Evolutionary conservation across 1,140 invertebrate genomes (phyloP), one percentile per base, ranked within the genome.

Genomic region (Pachyrhynchus sulphureomaculatus): DNA sequence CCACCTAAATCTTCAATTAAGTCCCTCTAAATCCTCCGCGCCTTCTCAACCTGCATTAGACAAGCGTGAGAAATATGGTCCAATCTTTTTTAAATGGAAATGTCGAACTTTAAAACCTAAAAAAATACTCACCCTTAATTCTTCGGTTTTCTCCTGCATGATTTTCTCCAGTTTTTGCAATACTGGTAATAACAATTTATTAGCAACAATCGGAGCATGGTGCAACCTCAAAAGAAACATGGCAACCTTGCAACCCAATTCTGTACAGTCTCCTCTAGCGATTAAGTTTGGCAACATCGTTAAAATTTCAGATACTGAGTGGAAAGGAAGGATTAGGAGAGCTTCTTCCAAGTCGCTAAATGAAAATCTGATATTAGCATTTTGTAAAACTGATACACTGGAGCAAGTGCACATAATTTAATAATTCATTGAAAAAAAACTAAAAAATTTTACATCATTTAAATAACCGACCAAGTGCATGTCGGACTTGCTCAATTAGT

Each of bases 321-420:
- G 82, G 71, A 95, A 94, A 15, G 95, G 92, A 20, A 98, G 77
- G 6, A 96, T 77, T 0, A 98, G 72, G 2, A 98, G 77, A 0
- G 92, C 84, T 78, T 96, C 92, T 76, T 98, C 93, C 36, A 98
- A 77, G 73, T 98, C 93, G 76, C 93, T 93, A 72, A 15, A 81
- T 80, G 68, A 51, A 62, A 33, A 56, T 56, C 8, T 26, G 5
- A 24, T 18, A 39, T 13, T 39, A 39, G 6, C 15, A 8, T 8
- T 8, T 5, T 8, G 67, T 54, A 57, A 9, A 24, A n/a, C 6
- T 12, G 8, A 42, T 26, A 15, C 32, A 48, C 9, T 24, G 8
- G 12, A 12, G n/a, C 48, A 58, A 36, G 45, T 4, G 36, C 4
- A 39, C 4, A 39, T 4, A 17, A 39, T 4, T 4, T 5, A 17